Evolutionary conservation across 2,888 invertebrate species (phyloP).

Genomic region (Synanthedon vespiformis): DNA sequence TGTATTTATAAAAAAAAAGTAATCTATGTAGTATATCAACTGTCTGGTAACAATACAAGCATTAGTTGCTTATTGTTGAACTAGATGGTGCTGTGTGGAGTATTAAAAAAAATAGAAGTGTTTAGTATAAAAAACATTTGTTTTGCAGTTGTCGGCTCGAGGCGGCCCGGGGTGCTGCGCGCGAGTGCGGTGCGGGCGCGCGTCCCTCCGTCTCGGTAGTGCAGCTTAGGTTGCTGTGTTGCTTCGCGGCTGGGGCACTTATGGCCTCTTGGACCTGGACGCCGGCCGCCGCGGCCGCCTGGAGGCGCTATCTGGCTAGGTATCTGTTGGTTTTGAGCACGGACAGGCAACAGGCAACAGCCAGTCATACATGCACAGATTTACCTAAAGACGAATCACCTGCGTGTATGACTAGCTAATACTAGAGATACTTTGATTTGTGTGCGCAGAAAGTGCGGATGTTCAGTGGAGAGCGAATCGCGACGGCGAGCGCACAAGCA

Average conservation of each 20-base stretch:
- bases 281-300: conserved; percentile 83
- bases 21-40: no score
- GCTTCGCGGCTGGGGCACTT: conserved; percentile 86
- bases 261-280: conserved; percentile 98
- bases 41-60: no score
- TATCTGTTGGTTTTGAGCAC: conserved; percentile 25
- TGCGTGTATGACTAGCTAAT: neutral
- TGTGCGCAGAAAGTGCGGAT: conserved; percentile 75
- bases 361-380: no score
- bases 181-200: conserved; percentile 73
- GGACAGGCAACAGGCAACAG: neutral
- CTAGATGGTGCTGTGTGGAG: no score
- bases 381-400: neutral
- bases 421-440: neutral
- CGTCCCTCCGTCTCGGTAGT: conserved; percentile 86
- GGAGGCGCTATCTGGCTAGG: conserved; percentile 88
- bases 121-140: neutral
- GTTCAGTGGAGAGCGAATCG: conserved; percentile 73
- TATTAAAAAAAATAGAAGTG: no score
- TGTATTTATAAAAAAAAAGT: no score
- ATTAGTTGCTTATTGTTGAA: no score
- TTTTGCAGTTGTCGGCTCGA: conserved; percentile 43
- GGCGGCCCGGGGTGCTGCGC: conserved; percentile 20
- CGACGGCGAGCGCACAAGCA: conserved; percentile 80
- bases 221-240: conserved; percentile 83